Conservation (phyloP, 1,140 invertebrate genomes). For the Leucophenga varia region DNA sequence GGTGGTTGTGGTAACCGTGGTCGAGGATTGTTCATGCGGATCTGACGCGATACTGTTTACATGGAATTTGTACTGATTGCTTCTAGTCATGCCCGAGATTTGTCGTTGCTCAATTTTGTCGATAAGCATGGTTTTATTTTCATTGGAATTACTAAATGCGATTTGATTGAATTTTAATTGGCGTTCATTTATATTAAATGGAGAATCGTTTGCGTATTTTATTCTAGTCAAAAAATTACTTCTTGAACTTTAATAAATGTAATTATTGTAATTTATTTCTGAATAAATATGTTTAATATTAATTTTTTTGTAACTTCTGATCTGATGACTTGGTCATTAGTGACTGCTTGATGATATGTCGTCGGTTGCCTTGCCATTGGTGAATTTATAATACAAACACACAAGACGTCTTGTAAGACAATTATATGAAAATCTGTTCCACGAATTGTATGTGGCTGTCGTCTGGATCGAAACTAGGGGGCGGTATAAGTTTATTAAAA, state of each 20-base stretch:
- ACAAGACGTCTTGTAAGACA: no score
- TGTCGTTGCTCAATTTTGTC: slow-evolving; percentile 28
- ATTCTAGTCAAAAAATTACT: not conserved
- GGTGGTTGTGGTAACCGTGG: no score
- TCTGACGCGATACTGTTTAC: slow-evolving; percentile 45
- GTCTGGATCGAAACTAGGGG: no score
- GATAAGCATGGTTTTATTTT: slow-evolving; percentile 38
- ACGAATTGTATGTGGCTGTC: no score
- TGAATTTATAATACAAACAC: no score
- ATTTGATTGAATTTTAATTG: slow-evolving; percentile 53
- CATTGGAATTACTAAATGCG: slow-evolving; percentile 38
- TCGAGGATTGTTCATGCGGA: not conserved
- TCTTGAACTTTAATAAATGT: not conserved
- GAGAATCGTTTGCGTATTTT: not conserved
- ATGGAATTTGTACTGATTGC: slow-evolving; percentile 56
- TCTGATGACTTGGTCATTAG: not conserved
- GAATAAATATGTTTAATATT: not conserved
- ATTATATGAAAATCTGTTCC: no score
- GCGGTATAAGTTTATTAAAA: no score
- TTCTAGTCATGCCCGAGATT: slow-evolving; percentile 47
- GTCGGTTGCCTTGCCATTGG: no score
- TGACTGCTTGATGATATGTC: not conserved
- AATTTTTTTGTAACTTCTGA: not conserved
- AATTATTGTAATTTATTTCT: no score
- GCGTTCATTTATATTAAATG: slow-evolving; percentile 17